phyloP scores from a whole-genome alignment of 2,113 vertebrate genomes.

The Martes martes region DNA sequence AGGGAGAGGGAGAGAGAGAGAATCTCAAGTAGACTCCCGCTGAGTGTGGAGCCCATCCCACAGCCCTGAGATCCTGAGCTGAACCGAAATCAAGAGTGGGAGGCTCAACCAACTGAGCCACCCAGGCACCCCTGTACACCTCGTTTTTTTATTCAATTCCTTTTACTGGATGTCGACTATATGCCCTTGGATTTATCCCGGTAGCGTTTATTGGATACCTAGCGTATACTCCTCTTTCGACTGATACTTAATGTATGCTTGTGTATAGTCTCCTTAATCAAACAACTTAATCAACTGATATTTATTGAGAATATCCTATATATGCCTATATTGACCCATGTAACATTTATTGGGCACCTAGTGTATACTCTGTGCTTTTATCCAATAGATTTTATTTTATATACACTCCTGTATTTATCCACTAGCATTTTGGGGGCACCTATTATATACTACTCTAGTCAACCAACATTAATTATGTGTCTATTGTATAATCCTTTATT shows the following conservation, averaged over 20 bases:
- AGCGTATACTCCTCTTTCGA: neutral
- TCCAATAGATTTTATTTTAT: neutral
- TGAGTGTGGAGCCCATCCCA: neutral
- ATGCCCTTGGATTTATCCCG: neutral
- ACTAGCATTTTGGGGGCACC: neutral
- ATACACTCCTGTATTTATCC: neutral
- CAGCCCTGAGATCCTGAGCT: neutral
- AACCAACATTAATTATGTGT: neutral
- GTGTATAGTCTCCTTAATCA: neutral
- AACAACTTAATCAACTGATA: neutral
- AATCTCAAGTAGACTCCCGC: neutral
- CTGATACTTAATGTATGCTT: neutral
- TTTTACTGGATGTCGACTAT: neutral
- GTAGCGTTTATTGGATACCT: neutral
- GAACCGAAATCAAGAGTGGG: neutral
- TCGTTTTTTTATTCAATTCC: neutral
- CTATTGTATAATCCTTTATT: neutral
- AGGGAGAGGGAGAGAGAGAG: neutral
- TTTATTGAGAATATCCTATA: neutral
- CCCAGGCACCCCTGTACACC: neutral
- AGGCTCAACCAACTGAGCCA: neutral
- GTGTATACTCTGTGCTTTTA: neutral
- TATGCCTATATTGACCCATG: neutral
- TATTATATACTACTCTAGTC: neutral
- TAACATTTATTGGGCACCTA: neutral